Conservation (phyloP, 2,888 invertebrate species). For the Serrognathus titanus region DNA sequence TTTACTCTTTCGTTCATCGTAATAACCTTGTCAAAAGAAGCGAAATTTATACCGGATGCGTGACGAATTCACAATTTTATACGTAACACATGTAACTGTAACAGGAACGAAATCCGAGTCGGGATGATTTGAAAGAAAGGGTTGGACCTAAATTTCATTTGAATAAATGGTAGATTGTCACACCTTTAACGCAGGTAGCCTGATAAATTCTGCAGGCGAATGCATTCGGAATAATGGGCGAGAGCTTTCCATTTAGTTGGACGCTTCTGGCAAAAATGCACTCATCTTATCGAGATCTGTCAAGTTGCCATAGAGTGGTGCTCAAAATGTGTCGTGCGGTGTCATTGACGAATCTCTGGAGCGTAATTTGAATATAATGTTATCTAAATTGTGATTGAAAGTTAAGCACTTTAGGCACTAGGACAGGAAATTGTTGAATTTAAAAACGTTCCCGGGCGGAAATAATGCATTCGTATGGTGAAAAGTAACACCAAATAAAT, state of each 20-base stretch:
- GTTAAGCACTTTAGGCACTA: slow-evolving; percentile 5
- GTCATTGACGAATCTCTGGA: slow-evolving; percentile 32
- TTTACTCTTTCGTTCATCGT: background rate
- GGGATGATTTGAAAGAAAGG: slow-evolving; percentile 25
- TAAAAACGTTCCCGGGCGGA: slow-evolving; percentile 1
- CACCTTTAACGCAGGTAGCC: slow-evolving; percentile 29
- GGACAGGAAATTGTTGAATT: slow-evolving; percentile 25
- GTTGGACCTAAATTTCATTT: slow-evolving; percentile 30
- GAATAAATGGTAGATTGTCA: slow-evolving; percentile 34
- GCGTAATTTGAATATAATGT: slow-evolving; percentile 38
- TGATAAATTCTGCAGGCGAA: slow-evolving; percentile 16
- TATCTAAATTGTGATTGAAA: slow-evolving; percentile 33
- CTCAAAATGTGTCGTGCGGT: slow-evolving; percentile 31
- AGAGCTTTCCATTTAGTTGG: background rate
- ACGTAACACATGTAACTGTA: slow-evolving; percentile 25
- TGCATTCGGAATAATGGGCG: background rate
- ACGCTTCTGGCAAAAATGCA: slow-evolving; percentile 4
- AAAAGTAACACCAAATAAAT: too few species aligned
- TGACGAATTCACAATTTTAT: slow-evolving; percentile 19
- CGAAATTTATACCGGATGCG: slow-evolving; percentile 15
- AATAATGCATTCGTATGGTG: too few species aligned
- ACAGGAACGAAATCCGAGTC: slow-evolving; percentile 24
- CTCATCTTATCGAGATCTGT: slow-evolving; percentile 42
- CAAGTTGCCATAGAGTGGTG: slow-evolving; percentile 42
- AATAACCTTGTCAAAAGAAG: slow-evolving; percentile 14